These are phyloP conservation scores for Acropternis orthonyx DNA, from an alignment of 2,797 vertebrate genomes.

Conservation along the genomic window DNA sequence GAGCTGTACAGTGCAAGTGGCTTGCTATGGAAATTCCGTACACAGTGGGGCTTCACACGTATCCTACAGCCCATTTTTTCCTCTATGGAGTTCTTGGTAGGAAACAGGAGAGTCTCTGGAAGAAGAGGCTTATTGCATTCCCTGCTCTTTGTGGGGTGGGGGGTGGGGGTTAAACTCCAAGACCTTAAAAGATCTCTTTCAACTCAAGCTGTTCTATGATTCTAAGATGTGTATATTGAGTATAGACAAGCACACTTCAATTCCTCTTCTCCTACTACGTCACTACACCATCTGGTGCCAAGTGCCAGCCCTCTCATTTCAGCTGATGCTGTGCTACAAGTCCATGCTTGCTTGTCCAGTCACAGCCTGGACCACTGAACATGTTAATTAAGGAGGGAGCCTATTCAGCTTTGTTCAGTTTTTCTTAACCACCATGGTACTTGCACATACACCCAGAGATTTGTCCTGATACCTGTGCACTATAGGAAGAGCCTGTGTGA, in stretches of 20 bases:
- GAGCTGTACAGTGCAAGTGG: neutral
- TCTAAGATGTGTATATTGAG: neutral
- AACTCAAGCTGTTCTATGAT: neutral
- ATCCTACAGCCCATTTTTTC: neutral
- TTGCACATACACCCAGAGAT: neutral
- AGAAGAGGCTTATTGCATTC: neutral
- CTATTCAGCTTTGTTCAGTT: neutral
- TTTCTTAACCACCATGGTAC: neutral
- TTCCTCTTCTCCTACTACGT: neutral
- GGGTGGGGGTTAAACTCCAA: neutral
- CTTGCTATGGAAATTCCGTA: slow-evolving; percentile 20
- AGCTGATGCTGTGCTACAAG: neutral
- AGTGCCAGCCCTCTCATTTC: neutral
- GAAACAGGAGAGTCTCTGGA: neutral
- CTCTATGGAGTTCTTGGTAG: neutral
- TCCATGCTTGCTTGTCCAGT: neutral
- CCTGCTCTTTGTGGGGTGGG: neutral
- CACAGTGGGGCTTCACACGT: neutral
- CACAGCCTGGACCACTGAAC: neutral
- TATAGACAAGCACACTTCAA: neutral
- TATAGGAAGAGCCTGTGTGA: neutral
- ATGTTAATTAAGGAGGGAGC: neutral
- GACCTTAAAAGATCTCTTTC: neutral
- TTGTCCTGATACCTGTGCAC: neutral
- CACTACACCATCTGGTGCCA: neutral